Evolutionary conservation across 1,140 invertebrate genomes (phyloP).

Genomic region (Mercenaria mercenaria): DNA sequence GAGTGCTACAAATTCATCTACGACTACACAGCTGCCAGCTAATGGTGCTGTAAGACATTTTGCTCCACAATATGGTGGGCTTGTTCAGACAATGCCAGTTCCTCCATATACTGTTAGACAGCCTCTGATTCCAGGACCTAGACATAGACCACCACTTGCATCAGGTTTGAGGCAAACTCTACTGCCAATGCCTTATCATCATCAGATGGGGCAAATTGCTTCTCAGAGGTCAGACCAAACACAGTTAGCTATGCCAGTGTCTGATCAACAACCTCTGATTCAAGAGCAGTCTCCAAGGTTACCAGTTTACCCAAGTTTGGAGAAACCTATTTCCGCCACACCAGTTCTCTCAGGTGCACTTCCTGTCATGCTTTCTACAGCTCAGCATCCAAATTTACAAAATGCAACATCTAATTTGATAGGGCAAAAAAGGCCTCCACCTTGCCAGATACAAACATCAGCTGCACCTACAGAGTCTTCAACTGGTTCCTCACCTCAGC

Average conservation of each 20-base stretch:
- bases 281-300: neutral
- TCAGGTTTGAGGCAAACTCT: neutral
- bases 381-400: neutral
- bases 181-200: neutral
- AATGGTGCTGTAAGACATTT: neutral
- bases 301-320: neutral
- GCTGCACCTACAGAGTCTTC: neutral
- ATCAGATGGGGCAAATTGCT: neutral
- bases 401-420: neutral
- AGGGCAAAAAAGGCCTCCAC: neutral
- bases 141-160: neutral
- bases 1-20: neutral
- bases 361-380: neutral
- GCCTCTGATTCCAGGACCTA: neutral
- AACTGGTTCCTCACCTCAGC: neutral
- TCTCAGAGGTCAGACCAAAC: neutral
- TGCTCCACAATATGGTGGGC: neutral
- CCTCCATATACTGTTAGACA: neutral
- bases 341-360: neutral
- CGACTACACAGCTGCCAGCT: neutral
- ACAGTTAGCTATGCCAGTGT: neutral
- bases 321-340: neutral
- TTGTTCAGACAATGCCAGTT: neutral
- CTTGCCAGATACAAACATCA: neutral
- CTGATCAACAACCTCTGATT: neutral